Percentiles rank a stretch among this genome's conserved stretches.
Evolutionary conservation across 2,797 vertebrate genomes (phyloP).

Genomic region (Xiphophorus birchmanni): DNA sequence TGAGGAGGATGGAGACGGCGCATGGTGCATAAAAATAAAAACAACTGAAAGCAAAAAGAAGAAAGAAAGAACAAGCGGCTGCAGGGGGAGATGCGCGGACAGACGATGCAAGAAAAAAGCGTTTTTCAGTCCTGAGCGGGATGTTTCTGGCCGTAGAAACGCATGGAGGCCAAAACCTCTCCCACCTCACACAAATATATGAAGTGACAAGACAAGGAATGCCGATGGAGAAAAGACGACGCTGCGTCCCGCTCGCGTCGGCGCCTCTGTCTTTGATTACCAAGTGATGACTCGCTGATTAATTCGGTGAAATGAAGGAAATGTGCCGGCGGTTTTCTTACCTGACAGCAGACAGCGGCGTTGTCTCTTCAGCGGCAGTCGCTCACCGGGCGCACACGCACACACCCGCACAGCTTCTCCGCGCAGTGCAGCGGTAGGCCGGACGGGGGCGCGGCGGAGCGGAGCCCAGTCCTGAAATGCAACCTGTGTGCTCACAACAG

Average conservation of each 20-base stretch:
- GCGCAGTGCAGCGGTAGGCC: conserved; percentile 59
- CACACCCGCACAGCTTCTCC: conserved; percentile 29
- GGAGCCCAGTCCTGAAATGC: conserved; percentile 44
- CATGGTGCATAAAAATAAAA: conserved; percentile 1
- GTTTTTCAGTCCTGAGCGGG: conserved; percentile 14
- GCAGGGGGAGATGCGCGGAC: not conserved
- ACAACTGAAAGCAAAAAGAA: not conserved
- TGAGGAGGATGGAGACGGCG: conserved; percentile 22
- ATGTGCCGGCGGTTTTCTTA: conserved; percentile 60
- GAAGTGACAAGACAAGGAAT: conserved; percentile 57
- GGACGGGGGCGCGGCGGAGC: conserved; percentile 68
- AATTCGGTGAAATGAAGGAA: not conserved
- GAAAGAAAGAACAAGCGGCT: not conserved
- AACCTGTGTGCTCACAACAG: conserved; percentile 40
- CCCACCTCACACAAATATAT: conserved; percentile 61
- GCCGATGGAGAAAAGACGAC: conserved; percentile 62
- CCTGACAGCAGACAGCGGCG: conserved; percentile 79
- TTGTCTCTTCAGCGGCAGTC: conserved; percentile 82
- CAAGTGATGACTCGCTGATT: not conserved
- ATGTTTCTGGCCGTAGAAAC: conserved; percentile 43
- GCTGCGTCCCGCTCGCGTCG: conserved; percentile 8
- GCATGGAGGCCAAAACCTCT: conserved; percentile 75
- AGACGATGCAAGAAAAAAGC: not conserved
- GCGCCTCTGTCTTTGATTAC: not conserved
- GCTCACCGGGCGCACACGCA: conserved; percentile 68